phyloP scores from a whole-genome alignment of 2,797 vertebrate species.

The Tangara arthus region DNA sequence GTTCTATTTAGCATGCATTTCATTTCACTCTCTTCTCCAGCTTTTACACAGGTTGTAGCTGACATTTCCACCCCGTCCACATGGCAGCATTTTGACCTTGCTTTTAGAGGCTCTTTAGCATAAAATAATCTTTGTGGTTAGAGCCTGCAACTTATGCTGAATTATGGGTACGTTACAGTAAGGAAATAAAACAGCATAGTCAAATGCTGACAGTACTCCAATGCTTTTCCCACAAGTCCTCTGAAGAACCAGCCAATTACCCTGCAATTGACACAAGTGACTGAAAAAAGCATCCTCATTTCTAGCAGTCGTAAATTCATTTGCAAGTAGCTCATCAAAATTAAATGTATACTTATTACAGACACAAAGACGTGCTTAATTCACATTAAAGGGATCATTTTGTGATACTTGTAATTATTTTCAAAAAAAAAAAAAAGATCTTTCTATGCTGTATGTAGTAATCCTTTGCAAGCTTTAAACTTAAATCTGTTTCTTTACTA shows the following conservation, averaged over 20 bases:
- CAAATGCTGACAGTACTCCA: conserved; percentile 17
- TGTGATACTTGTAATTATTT: conserved; percentile 45
- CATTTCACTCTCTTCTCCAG: background rate
- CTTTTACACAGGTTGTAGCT: background rate
- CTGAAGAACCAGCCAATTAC: conserved; percentile 55
- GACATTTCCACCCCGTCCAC: background rate
- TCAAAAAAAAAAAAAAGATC: background rate
- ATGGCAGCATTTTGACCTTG: background rate
- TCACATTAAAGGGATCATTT: conserved; percentile 45
- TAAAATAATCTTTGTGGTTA: background rate
- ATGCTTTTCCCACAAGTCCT: conserved; percentile 25
- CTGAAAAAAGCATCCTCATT: conserved; percentile 30
- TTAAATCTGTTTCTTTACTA: conserved; percentile 38
- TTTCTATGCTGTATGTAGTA: background rate
- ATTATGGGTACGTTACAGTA: conserved; percentile 23
- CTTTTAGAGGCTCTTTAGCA: conserved; percentile 17
- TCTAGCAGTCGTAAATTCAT: background rate
- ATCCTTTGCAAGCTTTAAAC: conserved; percentile 10
- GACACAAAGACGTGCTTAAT: conserved; percentile 42
- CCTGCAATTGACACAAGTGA: conserved; percentile 44
- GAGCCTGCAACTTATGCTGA: background rate
- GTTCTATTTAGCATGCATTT: background rate
- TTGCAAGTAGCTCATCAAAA: conserved; percentile 48
- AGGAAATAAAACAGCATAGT: conserved; percentile 15
- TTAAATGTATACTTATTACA: conserved; percentile 42